Evolutionary conservation across 2,113 vertebrate species (phyloP).

Genomic region (Ahaetulla prasina): DNA sequence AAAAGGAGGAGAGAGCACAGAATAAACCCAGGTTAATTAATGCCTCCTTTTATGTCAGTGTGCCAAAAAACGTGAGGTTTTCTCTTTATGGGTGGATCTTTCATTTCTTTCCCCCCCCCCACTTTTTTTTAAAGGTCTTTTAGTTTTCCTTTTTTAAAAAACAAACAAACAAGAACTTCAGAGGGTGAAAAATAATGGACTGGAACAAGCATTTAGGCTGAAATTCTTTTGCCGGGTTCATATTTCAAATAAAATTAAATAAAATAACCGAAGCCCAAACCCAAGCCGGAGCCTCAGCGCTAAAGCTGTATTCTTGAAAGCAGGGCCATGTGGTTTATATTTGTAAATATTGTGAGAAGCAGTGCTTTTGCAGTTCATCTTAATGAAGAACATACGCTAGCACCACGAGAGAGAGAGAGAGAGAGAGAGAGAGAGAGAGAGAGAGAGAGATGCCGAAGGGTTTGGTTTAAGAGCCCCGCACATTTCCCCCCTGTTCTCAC

Average conservation of each 20-base stretch:
- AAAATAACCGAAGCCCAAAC: constrained; percentile 44
- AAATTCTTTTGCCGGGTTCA: constrained; percentile 62
- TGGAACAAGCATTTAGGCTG: constrained; percentile 54
- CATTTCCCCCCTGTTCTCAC: background rate
- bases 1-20: background rate
- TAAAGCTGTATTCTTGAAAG: constrained; percentile 63
- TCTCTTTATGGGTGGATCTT: constrained; percentile 24
- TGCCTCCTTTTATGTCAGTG: constrained; percentile 16
- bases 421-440: constrained; percentile 11
- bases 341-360: constrained; percentile 72
- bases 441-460: constrained; percentile 21
- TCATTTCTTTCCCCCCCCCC: constrained; percentile 44
- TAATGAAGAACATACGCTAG: constrained; percentile 70
- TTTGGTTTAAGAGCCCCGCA: background rate
- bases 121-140: background rate
- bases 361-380: constrained; percentile 67
- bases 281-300: constrained; percentile 60
- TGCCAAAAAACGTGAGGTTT: constrained; percentile 40
- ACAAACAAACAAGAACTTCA: background rate
- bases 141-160: background rate
- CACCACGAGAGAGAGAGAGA: constrained; percentile 22
- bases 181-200: constrained; percentile 54
- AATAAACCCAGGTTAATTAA: constrained; percentile 47
- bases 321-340: constrained; percentile 67
- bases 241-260: constrained; percentile 63